Evolutionary conservation across 2,113 vertebrate genomes (phyloP), one percentile per base, ranked within the genome.

Genomic region (Elaphurus davidianus): DNA sequence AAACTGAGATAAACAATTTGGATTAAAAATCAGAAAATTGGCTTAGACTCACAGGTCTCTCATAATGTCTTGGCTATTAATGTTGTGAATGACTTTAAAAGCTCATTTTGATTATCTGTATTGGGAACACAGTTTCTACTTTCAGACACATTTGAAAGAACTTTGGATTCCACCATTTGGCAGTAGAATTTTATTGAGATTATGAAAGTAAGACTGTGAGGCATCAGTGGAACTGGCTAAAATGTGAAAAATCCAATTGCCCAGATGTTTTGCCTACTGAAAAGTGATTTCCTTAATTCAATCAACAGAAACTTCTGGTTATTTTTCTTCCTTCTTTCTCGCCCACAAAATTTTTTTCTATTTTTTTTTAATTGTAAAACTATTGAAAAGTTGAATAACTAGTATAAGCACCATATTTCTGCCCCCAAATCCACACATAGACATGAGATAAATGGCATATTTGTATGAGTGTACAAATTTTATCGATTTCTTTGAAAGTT

Each of bases 1-100:
- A 28, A 62, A 67, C 5, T 23, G 57, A 64, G 92, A 91, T 64
- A 95, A 97, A 90, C 13, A 55, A 21, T 84, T 85, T 85, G 89
- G 45, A 45, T 79, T 79, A 33, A 87, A 83, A 92, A 30, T 60
- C 33, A 78, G 79, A 54, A 87, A 52, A 50, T 25, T 94, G 82
- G 23, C 62, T 81, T 55, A 12, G 28, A n/a, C 2, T 45, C 21
- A 36, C 17, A 45, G 50, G 86, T 78, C 45, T 78, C 84, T 76
- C 71, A 27, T 50, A 50, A 57, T 40, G 50, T 90, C 28, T 91
- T 50, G 78, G 45, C 86, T 76, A 3, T 45, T 59, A 6, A 21
- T 33, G 4, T 71, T 87, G 74, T 33, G 83, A 33, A 14, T 60
- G 79, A 28, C 40, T 60, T 86, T 52, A 60, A 5, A 2, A 25